Evolutionary conservation across 2,113 vertebrate species (phyloP), one percentile per base, ranked within the genome.

Genomic region (Lonchura striata): DNA sequence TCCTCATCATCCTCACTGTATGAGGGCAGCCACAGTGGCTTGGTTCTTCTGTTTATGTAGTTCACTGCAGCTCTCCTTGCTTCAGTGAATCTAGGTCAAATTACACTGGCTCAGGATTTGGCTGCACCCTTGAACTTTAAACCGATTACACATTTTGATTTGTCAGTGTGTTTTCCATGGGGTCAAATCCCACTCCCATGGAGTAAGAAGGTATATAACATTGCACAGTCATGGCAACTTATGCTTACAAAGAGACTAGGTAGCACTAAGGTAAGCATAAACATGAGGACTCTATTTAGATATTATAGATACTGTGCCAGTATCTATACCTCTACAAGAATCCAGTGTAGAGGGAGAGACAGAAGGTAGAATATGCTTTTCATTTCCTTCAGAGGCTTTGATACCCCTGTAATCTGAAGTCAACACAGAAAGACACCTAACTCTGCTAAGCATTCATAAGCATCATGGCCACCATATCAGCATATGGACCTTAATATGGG

Each of bases 91-190:
- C 79, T 94, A 95, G 88, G 94, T 96, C 94, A 96, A 93, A 88
- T 95, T 90, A 95, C 90, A 63, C 76, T 78, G 90, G 79, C 94
- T 96, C 79, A 92, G 94, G 94, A 95, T 95, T 88, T 97, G 91
- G 75, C 87, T 87, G 85, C 93, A 93, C 71, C 88, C 82, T 95
- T 95, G 88, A 94, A 94, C 93, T 95, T 95, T 96, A 96, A 97
- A 93, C 94, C 71, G 79, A 90, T 96, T 95, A 97, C 44, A 86
- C 77, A 68, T 96, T 95, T 93, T 90, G 95, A 94, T 95, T 95
- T 93, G 94, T 97, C 94, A 90, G 85, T 81, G 65, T 75, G 74
- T 93, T 96, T 94, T 93, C 90, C 31, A 4, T 68, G 79, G 88
- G 90, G 60, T 92, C 90, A 93, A 93, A 90, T 90, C 88, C 85